Percentiles rank a stretch among this genome's conserved stretches.
phyloP scores from a whole-genome alignment of 2,888 invertebrate genomes.

The Leucozona laternaria region DNA sequence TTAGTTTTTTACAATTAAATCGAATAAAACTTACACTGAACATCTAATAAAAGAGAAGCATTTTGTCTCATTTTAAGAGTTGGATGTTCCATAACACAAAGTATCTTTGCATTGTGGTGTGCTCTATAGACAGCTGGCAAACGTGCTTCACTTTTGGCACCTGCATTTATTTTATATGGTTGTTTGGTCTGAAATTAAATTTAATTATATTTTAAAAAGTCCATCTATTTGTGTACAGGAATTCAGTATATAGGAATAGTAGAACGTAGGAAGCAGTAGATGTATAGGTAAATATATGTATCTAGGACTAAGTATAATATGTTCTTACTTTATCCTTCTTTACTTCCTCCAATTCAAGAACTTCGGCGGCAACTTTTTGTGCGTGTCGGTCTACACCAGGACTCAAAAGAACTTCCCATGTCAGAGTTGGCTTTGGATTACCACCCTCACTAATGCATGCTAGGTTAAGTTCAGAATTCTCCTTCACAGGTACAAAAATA shows the following conservation, averaged over 20 bases:
- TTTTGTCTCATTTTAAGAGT: conserved; percentile 83
- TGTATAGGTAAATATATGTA: too few species aligned
- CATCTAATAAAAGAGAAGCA: conserved; percentile 83
- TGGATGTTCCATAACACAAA: conserved; percentile 91
- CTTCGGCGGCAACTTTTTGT: conserved; percentile 85
- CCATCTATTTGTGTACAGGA: background rate
- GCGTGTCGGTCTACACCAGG: conserved; percentile 86
- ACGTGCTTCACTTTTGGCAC: conserved; percentile 87
- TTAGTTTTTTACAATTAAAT: background rate
- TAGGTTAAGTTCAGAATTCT: conserved; percentile 92
- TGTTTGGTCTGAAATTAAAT: conserved; percentile 81
- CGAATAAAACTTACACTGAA: conserved; percentile 82
- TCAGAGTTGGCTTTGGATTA: conserved; percentile 87
- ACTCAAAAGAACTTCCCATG: conserved; percentile 83
- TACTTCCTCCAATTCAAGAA: conserved; percentile 83
- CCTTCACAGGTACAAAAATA: conserved; percentile 93
- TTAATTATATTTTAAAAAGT: background rate
- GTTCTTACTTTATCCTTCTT: conserved; percentile 83
- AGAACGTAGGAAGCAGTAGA: too few species aligned
- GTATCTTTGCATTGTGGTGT: conserved; percentile 93
- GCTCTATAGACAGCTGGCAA: conserved; percentile 91
- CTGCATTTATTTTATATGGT: conserved; percentile 84
- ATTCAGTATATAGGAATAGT: too few species aligned
- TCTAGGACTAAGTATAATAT: background rate
- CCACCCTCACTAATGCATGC: conserved; percentile 94